A percentile compares a stretch with the other conserved stretches of the same genome.
Evolutionary conservation across 2,113 vertebrate species (phyloP).

Genomic region (Vanacampus margaritifer): DNA sequence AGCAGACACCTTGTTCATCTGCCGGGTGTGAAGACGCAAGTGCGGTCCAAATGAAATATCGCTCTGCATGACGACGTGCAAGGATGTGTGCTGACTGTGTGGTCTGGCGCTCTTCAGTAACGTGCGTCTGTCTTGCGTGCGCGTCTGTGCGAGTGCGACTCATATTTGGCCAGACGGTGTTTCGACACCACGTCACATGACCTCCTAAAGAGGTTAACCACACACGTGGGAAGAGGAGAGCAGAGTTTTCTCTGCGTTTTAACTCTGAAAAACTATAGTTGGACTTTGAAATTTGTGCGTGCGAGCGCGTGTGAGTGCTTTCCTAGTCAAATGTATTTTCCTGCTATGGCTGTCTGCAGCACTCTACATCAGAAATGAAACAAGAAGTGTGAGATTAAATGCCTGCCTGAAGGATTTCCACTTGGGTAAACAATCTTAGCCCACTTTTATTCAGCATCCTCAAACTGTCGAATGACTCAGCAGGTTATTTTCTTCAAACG

Average conservation of each 20-base stretch:
- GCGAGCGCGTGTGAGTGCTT: not conserved
- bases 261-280: not conserved
- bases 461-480: not conserved
- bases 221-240: not conserved
- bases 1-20: not conserved
- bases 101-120: slow-evolving; percentile 11
- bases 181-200: not conserved
- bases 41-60: slow-evolving; percentile 5
- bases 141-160: too few species aligned
- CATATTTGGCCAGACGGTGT: not conserved
- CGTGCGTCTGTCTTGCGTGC: not conserved
- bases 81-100: slow-evolving; percentile 21
- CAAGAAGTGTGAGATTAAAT: slow-evolving; percentile 3
- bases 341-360: not conserved
- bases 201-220: not conserved
- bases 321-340: not conserved
- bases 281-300: not conserved
- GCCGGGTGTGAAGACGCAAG: not conserved
- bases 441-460: not conserved
- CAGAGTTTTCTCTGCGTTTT: not conserved
- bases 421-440: slow-evolving; percentile 2
- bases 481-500: not conserved
- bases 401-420: slow-evolving; percentile 6
- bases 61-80: not conserved
- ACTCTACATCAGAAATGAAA: slow-evolving; percentile 1